phyloP scores from a whole-genome alignment of 2,797 vertebrate species.

The Sternarchorhynchus goeldii region DNA sequence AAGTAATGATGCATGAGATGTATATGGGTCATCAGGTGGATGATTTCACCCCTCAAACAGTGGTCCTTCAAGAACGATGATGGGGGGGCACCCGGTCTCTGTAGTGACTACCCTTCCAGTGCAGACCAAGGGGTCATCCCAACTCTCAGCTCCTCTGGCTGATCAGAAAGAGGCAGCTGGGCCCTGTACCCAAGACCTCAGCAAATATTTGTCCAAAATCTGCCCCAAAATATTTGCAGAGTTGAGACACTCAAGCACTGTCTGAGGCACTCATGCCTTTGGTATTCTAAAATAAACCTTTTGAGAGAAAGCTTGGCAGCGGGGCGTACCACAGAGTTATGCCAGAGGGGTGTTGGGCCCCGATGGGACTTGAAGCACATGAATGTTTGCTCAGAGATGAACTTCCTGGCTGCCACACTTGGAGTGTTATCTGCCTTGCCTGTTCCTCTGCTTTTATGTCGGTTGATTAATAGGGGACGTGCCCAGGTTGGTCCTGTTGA shows the following conservation, averaged over 20 bases:
- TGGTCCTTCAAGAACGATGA: neutral
- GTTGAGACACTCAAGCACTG: conserved; percentile 44
- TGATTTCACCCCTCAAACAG: neutral
- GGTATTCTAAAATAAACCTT: conserved; percentile 59
- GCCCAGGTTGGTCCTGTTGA: conserved; percentile 6
- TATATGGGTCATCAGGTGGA: neutral
- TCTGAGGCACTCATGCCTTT: conserved; percentile 52
- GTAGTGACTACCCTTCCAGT: neutral
- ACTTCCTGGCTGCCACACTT: neutral
- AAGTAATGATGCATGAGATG: neutral
- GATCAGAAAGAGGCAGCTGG: conserved; percentile 31
- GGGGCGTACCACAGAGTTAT: neutral
- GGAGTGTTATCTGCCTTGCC: no score
- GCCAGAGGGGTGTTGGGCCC: neutral
- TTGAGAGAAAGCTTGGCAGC: neutral
- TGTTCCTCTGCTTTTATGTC: neutral
- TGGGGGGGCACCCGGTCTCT: conserved; percentile 1
- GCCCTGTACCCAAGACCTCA: conserved; percentile 43
- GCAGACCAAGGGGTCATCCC: conserved; percentile 8
- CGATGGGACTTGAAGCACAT: neutral
- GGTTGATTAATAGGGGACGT: neutral
- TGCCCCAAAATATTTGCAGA: conserved; percentile 56
- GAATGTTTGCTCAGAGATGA: neutral
- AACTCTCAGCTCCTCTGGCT: conserved; percentile 33
- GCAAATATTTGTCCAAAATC: conserved; percentile 53